Conservation (phyloP, 30 jellyfish, hydroid and myxozoan genomes). For the Clytia hemisphaerica region DNA sequence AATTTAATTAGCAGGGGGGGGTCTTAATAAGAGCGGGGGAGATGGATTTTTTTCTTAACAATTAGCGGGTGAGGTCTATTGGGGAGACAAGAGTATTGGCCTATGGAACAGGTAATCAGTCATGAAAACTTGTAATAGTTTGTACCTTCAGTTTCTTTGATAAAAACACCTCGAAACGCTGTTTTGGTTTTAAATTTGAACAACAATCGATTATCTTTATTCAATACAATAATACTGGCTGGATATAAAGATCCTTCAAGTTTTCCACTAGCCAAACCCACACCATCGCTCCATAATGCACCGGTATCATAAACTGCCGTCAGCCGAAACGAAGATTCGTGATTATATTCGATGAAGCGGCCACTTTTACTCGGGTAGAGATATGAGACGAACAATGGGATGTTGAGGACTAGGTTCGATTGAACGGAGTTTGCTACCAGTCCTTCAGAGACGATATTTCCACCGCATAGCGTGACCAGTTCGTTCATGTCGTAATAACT, state of each 20-base stretch:
- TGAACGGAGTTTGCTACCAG: slow-evolving; percentile 77
- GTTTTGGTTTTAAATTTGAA: slow-evolving; percentile 91
- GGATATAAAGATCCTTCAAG: slow-evolving; percentile 84
- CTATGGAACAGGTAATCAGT: too few species aligned
- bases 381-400: slow-evolving; percentile 86
- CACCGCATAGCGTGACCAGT: slow-evolving; percentile 85
- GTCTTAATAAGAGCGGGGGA: too few species aligned
- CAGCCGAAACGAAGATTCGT: slow-evolving; percentile 64
- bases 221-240: slow-evolving; percentile 66
- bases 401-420: slow-evolving; percentile 69
- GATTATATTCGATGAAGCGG: slow-evolving; percentile 84
- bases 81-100: too few species aligned
- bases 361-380: slow-evolving; percentile 73
- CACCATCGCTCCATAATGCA: slow-evolving; percentile 90
- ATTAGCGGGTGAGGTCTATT: too few species aligned
- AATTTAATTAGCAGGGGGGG: too few species aligned
- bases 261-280: slow-evolving; percentile 64
- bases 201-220: slow-evolving; percentile 67
- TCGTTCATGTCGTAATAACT: slow-evolving; percentile 89
- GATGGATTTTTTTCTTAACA: too few species aligned
- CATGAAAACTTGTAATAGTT: too few species aligned
- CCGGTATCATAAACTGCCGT: slow-evolving; percentile 91
- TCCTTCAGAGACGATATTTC: slow-evolving; percentile 73
- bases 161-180: slow-evolving; percentile 76
- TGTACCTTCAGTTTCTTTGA: slow-evolving; percentile 54